A percentile compares a stretch with the other conserved stretches of the same genome.
These are phyloP conservation scores for Discoglossus pictus DNA, from an alignment of 2,797 vertebrate genomes.

Conservation along the genomic window DNA sequence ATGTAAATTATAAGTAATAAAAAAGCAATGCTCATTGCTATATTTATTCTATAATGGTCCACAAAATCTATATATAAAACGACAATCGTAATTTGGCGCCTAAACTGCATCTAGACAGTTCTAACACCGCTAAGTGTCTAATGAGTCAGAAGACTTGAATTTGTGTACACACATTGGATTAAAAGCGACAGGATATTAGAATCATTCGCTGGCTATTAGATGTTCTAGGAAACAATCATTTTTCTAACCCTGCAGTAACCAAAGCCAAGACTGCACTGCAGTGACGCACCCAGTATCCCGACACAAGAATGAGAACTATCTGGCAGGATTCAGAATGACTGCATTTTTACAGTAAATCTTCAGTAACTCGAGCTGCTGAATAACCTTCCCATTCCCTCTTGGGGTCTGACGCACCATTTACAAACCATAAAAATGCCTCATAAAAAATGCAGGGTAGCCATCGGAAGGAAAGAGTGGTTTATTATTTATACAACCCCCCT, in stretches of 20 bases:
- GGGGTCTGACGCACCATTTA: slow-evolving; percentile 45
- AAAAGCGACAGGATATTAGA: not conserved
- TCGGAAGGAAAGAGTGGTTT: slow-evolving; percentile 37
- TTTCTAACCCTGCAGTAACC: not conserved
- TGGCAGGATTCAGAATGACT: slow-evolving; percentile 37
- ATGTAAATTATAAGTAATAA: too few species aligned
- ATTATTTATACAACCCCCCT: slow-evolving; percentile 25
- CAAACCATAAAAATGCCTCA: slow-evolving; percentile 41
- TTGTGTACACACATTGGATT: not conserved
- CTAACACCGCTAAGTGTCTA: too few species aligned
- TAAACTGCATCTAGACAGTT: too few species aligned
- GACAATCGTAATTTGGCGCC: too few species aligned
- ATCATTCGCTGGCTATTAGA: not conserved
- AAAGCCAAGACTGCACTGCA: slow-evolving; percentile 5
- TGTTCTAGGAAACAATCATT: not conserved
- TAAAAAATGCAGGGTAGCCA: slow-evolving; percentile 37
- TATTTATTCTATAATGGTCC: too few species aligned
- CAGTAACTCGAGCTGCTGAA: slow-evolving; percentile 44
- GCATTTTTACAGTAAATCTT: slow-evolving; percentile 47
- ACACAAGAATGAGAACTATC: slow-evolving; percentile 38
- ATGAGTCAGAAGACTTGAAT: too few species aligned
- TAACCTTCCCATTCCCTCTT: slow-evolving; percentile 28
- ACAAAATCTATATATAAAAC: too few species aligned
- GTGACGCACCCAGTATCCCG: slow-evolving; percentile 38
- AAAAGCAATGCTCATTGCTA: too few species aligned